Base-by-base conservation (phyloP, 2,888 invertebrate species). In the Synanthedon formicaeformis region DNA sequence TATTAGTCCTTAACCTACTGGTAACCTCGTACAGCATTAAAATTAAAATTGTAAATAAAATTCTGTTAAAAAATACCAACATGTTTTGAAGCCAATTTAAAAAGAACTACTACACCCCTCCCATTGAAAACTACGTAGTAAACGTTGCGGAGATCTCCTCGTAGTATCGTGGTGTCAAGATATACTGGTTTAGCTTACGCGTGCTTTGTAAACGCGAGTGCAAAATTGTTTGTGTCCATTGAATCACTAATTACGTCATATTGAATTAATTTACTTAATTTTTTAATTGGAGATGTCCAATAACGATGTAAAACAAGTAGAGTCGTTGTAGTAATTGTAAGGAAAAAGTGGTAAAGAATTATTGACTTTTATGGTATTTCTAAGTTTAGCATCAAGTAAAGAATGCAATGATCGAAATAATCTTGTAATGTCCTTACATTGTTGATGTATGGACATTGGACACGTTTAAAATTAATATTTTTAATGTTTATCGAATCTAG, bases 131-230 rank as follows among this genome's bases (percentile, higher is more conserved):
- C 13, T 45, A 45, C 12, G 13, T 45, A 13, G n/a, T 45, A 45
- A 18, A 45, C n/a, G 45, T 45, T 13, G 14, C n/a, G 45, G 45
- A 45, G 45, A 45, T 45, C 6, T 45, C 8, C 2, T 14, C 49
- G 52, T 55, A 55, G 55, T 52, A 55, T 57, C 57, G 52, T 59
- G 48, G 52, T 61, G 51, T 61, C 65, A 57, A 13, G 12, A 40
- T 63, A 55, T 52, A 60, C 52, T 58, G 63, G 68, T 53, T 45
- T 53, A 3, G 34, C 34, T 34, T 10, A 34, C 14, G 14, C 14
- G 45, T 14, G 14, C 45, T 13, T 45, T n/a, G 45, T 45, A 45
- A 45, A n/a, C n/a, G n/a, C 45, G 45, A 45, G 13, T 45, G 45
- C 45, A 45, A 45, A 45, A 45, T 45, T 16, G 58, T 52, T 40